A percentile compares a stretch with the other conserved stretches of the same genome.
These are phyloP conservation scores for Axea sp. DNA, from an alignment of 2,888 invertebrate genomes.

Conservation along the genomic window DNA sequence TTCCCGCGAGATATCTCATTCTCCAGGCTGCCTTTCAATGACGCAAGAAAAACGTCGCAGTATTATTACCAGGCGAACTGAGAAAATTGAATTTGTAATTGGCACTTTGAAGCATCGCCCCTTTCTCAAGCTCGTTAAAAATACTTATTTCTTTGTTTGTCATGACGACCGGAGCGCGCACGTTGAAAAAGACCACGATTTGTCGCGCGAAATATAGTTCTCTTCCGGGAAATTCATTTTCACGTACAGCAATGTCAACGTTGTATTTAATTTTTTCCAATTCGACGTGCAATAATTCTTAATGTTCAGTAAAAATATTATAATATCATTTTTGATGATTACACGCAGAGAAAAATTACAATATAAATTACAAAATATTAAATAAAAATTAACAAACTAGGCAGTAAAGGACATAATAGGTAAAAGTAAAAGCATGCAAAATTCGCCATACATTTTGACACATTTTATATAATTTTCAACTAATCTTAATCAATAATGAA, in stretches of 20 bases:
- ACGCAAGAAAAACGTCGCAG: constrained; percentile 53
- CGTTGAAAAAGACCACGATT: background rate
- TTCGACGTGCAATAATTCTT: no score
- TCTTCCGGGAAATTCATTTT: constrained; percentile 22
- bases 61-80: constrained; percentile 56
- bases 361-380: no score
- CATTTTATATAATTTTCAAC: no score
- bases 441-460: no score
- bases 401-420: no score
- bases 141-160: constrained; percentile 44
- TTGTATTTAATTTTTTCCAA: constrained; percentile 16
- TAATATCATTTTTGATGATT: no score
- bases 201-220: no score
- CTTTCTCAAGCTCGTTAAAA: constrained; percentile 40
- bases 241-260: constrained; percentile 18
- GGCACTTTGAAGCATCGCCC: constrained; percentile 47
- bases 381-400: no score
- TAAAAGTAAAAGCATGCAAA: no score
- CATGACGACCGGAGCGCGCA: background rate
- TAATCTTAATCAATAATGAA: no score
- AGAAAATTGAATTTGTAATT: constrained; percentile 62
- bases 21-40: constrained; percentile 44
- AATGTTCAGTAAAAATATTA: no score
- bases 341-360: no score
- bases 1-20: constrained; percentile 53